phyloP scores from a whole-genome alignment of 2,888 invertebrate species.

The Phyllotreta cruciferae region DNA sequence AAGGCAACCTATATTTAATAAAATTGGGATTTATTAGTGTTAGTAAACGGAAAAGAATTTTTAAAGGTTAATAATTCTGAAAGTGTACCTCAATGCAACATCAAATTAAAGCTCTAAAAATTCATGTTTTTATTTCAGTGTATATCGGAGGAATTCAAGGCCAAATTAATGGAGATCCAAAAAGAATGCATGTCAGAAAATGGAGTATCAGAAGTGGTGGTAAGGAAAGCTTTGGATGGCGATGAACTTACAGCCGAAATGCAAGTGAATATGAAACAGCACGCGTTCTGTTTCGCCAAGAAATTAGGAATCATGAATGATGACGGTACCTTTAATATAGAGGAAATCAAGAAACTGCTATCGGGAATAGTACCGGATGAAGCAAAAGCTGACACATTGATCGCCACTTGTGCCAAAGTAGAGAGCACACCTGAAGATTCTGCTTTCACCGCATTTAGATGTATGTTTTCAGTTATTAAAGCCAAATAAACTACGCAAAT shows the following conservation, averaged over 20 bases:
- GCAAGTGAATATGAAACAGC: slow-evolving; percentile 1
- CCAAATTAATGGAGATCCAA: not conserved
- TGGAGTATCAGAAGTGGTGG: not conserved
- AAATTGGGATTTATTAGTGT: no score
- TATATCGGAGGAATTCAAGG: slow-evolving; percentile 2
- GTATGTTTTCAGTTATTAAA: slow-evolving; percentile 4
- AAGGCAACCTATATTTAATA: no score
- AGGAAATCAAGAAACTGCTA: not conserved
- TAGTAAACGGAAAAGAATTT: no score
- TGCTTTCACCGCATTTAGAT: slow-evolving; percentile 9
- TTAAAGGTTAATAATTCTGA: no score
- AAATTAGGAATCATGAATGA: slow-evolving; percentile 9
- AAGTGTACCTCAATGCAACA: no score
- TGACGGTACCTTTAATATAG: slow-evolving; percentile 3
- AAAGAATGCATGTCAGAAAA: slow-evolving; percentile 1
- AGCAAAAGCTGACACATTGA: not conserved
- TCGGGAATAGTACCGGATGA: not conserved
- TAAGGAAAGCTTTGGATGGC: slow-evolving; percentile 1
- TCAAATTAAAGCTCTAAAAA: no score
- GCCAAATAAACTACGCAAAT: not conserved
- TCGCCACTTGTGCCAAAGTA: slow-evolving; percentile 1
- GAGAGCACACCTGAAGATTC: slow-evolving; percentile 5
- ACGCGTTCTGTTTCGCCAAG: slow-evolving; percentile 7
- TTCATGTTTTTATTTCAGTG: slow-evolving; percentile 2
- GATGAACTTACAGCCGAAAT: not conserved